A percentile compares a stretch with the other conserved stretches of the same genome.
These are phyloP conservation scores for Gadus macrocephalus DNA, from an alignment of 2,113 vertebrate genomes.

Conservation along the genomic window DNA sequence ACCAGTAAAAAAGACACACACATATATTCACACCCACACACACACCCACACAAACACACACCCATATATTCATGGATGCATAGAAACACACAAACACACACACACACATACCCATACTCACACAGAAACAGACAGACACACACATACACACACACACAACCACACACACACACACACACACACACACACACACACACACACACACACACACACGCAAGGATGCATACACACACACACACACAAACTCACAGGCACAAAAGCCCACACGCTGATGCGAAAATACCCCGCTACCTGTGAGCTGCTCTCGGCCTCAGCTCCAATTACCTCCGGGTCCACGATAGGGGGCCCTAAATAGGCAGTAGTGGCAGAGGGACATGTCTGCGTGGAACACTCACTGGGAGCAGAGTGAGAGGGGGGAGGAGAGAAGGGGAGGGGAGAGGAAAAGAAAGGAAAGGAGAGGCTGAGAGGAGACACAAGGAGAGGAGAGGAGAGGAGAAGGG, in stretches of 20 bases:
- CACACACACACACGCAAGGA: not conserved
- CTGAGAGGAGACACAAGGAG: too few species aligned
- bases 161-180: not conserved
- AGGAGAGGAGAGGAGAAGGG: too few species aligned
- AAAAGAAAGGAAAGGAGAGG: not conserved
- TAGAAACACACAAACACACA: too few species aligned
- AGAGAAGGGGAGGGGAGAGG: not conserved
- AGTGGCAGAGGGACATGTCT: slow-evolving; percentile 82
- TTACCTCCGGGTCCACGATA: slow-evolving; percentile 71
- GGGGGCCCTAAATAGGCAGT: slow-evolving; percentile 83
- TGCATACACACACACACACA: slow-evolving; percentile 49
- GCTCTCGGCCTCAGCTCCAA: slow-evolving; percentile 75
- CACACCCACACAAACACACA: not conserved
- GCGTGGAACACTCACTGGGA: slow-evolving; percentile 57
- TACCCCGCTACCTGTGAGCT: slow-evolving; percentile 73
- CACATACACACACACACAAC: not conserved
- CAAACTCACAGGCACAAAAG: slow-evolving; percentile 45
- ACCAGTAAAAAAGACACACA: too few species aligned
- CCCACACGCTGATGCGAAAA: slow-evolving; percentile 46
- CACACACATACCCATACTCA: not conserved
- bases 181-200: not conserved
- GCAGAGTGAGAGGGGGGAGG: slow-evolving; percentile 27
- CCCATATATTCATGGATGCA: not conserved
- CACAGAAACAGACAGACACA: not conserved
- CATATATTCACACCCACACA: too few species aligned